Conservation (phyloP, 2,797 vertebrate genomes). For the Fratercula arctica region DNA sequence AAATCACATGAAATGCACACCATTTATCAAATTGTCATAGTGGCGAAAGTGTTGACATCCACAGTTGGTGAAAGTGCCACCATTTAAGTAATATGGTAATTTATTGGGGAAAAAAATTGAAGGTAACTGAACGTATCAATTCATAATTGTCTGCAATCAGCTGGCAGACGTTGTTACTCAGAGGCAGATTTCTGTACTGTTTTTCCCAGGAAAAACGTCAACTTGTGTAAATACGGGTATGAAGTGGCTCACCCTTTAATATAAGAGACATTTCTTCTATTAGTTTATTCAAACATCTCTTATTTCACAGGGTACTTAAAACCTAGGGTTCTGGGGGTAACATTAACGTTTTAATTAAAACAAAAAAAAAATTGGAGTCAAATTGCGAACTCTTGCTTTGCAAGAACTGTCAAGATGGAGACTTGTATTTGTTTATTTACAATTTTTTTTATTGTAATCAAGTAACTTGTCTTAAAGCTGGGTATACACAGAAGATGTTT, state of each 20-base stretch:
- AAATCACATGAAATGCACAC: neutral
- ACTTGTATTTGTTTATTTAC: neutral
- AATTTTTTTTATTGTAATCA: neutral
- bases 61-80: neutral
- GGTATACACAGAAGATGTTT: neutral
- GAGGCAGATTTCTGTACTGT: neutral
- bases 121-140: neutral
- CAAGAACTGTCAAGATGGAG: neutral
- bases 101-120: neutral
- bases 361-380: neutral
- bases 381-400: neutral
- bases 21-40: neutral
- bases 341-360: neutral
- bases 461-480: neutral
- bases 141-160: neutral
- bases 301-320: neutral
- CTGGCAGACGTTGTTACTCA: neutral
- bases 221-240: neutral
- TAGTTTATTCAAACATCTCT: neutral
- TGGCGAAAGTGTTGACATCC: neutral
- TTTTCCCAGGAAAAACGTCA: neutral
- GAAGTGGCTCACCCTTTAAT: neutral
- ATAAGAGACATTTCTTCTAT: neutral
- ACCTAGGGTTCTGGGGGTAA: neutral
- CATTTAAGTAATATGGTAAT: neutral